These are phyloP conservation scores for Bubalus kerabau DNA, from an alignment of 2,113 vertebrate genomes.

Conservation along the genomic window DNA sequence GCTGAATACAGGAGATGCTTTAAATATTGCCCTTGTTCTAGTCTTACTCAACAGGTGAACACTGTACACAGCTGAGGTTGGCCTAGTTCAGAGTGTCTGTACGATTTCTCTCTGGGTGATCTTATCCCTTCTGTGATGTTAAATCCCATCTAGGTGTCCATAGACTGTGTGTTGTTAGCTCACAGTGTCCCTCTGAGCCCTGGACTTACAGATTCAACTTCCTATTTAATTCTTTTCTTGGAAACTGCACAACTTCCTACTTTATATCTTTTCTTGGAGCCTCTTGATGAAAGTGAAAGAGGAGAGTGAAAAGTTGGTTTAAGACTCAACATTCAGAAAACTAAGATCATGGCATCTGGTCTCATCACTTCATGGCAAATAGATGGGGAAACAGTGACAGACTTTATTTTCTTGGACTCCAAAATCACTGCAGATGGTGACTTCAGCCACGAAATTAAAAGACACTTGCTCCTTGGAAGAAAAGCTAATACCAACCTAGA, in stretches of 20 bases:
- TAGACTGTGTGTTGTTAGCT: not conserved
- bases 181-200: not conserved
- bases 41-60: not conserved
- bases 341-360: not conserved
- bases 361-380: not conserved
- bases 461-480: not conserved
- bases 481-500: not conserved
- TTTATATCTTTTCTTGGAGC: not conserved
- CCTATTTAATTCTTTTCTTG: not conserved
- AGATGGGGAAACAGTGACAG: not conserved
- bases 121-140: not conserved
- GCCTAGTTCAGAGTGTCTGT: not conserved
- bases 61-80: not conserved
- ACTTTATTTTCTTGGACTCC: not conserved
- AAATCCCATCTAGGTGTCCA: not conserved
- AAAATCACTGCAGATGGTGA: not conserved
- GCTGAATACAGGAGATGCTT: not conserved
- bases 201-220: not conserved
- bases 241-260: not conserved
- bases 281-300: not conserved
- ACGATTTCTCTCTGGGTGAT: not conserved
- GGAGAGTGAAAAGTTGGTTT: not conserved
- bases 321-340: not conserved
- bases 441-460: not conserved
- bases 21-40: not conserved